Evolutionary conservation across 2,797 vertebrate species (phyloP), one percentile per base, ranked within the genome.

Genomic region (Lagodon rhomboides): DNA sequence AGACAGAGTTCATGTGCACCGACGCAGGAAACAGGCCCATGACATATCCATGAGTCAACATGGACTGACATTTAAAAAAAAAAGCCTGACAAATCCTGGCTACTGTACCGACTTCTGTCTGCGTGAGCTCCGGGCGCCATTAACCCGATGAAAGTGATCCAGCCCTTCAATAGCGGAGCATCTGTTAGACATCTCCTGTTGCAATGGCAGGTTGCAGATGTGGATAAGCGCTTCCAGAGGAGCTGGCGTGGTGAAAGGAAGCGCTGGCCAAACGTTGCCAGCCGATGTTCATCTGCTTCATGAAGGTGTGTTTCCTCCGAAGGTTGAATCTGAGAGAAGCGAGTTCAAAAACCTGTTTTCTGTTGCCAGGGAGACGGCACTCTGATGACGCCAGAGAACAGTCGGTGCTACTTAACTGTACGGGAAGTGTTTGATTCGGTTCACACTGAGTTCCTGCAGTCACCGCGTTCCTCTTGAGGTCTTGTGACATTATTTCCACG

Each of bases 341-440:
- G 44, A 61, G 73, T 83, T 87, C 75, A 38, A 86, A 56, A 56
- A 79, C 54, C n/a, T 77, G 77, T 23, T 73, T 54, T 30, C 64
- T 72, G 90, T 92, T 92, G 78, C 89, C 85, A 68, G 49, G 84
- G 77, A 89, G 84, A 79, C 56, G 2, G 20, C 4, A 3, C 62
- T 50, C 75, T 75, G 67, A 55, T n/a, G 13, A 50, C 23, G 49
- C 63, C 23, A 74, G 76, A 73, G 87, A 72, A 72, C 54, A 73
- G 71, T 38, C 49, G 6, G 66, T 0, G 56, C 49, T 43, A 82
- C 72, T 79, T 69, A 8, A 23, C 66, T 58, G 60, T 34, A 67
- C 38, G 41, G 20, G 22, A 77, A 54, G 54, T 38, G 68, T 84
- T 79, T 65, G 72, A 85, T 53, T 80, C 65, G 55, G 68, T 64